A percentile compares a stretch with the other conserved stretches of the same genome.
phyloP scores from a whole-genome alignment of 2,888 invertebrate species.

The Steromphala cineraria region DNA sequence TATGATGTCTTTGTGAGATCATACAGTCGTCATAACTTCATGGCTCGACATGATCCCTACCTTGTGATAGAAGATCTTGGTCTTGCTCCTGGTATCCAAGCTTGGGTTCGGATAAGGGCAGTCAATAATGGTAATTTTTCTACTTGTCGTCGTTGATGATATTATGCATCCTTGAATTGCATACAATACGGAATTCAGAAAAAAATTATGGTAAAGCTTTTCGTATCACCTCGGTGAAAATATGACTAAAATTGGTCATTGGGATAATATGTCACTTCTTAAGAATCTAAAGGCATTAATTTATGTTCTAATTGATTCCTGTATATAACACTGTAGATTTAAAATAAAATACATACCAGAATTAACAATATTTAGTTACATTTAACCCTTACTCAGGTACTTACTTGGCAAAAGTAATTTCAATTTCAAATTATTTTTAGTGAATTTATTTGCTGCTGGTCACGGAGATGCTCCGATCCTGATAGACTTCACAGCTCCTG shows the following conservation, averaged over 20 bases:
- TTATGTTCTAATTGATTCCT: too few relatives aligned
- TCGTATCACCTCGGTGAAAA: too few relatives aligned
- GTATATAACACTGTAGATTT: too few relatives aligned
- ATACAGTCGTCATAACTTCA: conserved; percentile 42
- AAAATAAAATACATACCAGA: too few relatives aligned
- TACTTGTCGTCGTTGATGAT: neutral
- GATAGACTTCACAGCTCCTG: conserved; percentile 55
- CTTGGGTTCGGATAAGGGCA: conserved; percentile 57
- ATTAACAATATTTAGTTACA: too few relatives aligned
- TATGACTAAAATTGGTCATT: too few relatives aligned
- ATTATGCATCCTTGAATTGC: neutral
- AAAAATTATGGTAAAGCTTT: too few relatives aligned
- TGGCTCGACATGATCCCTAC: conserved; percentile 33
- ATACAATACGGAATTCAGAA: too few relatives aligned
- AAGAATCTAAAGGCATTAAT: too few relatives aligned
- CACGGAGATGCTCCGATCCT: conserved; percentile 58
- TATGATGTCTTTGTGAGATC: conserved; percentile 51
- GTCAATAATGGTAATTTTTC: conserved; percentile 51
- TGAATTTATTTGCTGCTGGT: conserved; percentile 51
- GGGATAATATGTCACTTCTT: too few relatives aligned
- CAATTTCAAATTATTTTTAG: conserved; percentile 25
- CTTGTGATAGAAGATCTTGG: conserved; percentile 54
- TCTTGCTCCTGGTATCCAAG: conserved; percentile 52
- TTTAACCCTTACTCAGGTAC: too few relatives aligned
- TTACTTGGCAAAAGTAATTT: too few relatives aligned